These are phyloP conservation scores for Papilio glaucus DNA, from an alignment of 1,140 invertebrate genomes.

Conservation along the genomic window DNA sequence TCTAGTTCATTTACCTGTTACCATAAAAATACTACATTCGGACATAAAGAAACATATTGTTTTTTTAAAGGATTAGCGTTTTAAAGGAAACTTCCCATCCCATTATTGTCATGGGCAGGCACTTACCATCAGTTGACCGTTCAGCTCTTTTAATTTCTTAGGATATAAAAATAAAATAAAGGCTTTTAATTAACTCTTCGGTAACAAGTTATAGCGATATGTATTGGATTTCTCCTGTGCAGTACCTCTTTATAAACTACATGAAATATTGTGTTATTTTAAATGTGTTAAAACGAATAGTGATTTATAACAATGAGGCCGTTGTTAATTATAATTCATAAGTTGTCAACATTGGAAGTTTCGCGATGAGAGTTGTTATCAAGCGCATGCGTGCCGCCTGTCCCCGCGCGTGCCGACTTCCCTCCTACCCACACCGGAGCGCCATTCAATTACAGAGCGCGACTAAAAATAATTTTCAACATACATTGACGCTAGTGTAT, in stretches of 20 bases:
- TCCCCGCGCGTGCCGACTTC: conserved; percentile 67
- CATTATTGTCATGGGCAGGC: neutral
- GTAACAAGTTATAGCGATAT: too few species aligned
- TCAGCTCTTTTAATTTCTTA: too few species aligned
- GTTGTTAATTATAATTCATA: conserved; percentile 73
- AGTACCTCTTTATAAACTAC: too few species aligned
- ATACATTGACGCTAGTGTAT: conserved; percentile 64
- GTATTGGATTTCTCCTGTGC: too few species aligned
- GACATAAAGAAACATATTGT: too few species aligned
- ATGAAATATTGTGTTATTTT: neutral
- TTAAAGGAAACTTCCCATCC: neutral
- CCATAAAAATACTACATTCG: too few species aligned
- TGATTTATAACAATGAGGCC: conserved; percentile 52
- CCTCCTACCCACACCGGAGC: conserved; percentile 49
- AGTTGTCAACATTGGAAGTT: conserved; percentile 76
- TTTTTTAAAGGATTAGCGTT: too few species aligned
- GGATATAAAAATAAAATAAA: too few species aligned
- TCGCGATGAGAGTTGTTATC: conserved; percentile 70
- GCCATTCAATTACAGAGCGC: conserved; percentile 42
- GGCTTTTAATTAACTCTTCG: too few species aligned
- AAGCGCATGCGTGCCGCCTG: conserved; percentile 65
- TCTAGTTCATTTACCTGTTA: too few species aligned
- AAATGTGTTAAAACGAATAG: conserved; percentile 1
- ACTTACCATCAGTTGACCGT: neutral
- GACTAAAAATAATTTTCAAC: conserved; percentile 47